These are phyloP conservation scores for Nipponia nippon DNA, from an alignment of 2,113 vertebrate genomes.

Conservation along the genomic window DNA sequence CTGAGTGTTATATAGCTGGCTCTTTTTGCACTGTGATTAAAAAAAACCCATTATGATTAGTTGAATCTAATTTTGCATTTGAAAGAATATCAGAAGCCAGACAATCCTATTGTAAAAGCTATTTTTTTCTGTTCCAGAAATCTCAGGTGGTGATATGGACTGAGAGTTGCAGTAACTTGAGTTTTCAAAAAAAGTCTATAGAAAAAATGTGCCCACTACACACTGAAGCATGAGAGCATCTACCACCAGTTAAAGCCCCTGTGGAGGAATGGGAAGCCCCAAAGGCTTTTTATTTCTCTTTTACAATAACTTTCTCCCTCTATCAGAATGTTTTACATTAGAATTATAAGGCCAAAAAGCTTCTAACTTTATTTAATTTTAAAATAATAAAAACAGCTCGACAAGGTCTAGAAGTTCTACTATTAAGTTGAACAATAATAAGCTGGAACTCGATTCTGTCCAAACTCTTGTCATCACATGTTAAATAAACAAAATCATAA, in stretches of 20 bases:
- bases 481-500: not conserved
- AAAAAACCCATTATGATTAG: not conserved
- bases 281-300: not conserved
- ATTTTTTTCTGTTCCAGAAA: not conserved
- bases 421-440: not conserved
- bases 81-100: not conserved
- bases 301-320: not conserved
- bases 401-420: not conserved
- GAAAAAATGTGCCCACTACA: not conserved
- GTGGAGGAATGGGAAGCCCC: not conserved
- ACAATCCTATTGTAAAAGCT: not conserved
- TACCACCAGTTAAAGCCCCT: not conserved
- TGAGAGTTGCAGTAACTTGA: not conserved
- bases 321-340: not conserved
- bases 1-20: rapidly evolving
- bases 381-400: not conserved
- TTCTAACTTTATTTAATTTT: not conserved
- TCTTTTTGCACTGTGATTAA: not conserved
- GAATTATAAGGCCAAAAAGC: not conserved
- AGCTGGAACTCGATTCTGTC: not conserved
- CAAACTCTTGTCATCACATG: not conserved
- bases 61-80: not conserved
- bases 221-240: not conserved
- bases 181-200: not conserved
- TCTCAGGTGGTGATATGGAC: not conserved